These are phyloP conservation scores for Ceramica pisi DNA, from an alignment of 2,888 invertebrate species.

Conservation along the genomic window DNA sequence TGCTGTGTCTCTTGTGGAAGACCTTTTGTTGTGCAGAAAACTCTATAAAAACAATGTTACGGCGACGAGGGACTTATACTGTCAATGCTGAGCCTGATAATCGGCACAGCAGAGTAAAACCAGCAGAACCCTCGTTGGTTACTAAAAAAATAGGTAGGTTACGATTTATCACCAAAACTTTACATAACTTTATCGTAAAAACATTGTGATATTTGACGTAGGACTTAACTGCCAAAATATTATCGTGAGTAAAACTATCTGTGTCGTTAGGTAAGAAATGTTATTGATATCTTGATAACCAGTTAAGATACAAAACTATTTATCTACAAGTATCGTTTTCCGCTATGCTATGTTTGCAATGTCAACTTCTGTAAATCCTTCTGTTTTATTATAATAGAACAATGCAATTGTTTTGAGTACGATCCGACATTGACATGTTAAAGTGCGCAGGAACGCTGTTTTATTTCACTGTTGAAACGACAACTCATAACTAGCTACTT, in stretches of 20 bases:
- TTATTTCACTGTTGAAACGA: slow-evolving; percentile 43
- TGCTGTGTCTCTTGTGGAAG: slow-evolving; percentile 60
- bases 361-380: slow-evolving; percentile 40
- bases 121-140: slow-evolving; percentile 71
- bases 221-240: slow-evolving; percentile 43
- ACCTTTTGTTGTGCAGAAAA: slow-evolving; percentile 62
- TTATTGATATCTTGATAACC: slow-evolving; percentile 57
- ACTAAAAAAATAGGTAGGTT: slow-evolving; percentile 80
- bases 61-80: slow-evolving; percentile 86
- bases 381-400: slow-evolving; percentile 50
- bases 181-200: slow-evolving; percentile 30
- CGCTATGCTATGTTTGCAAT: slow-evolving; percentile 31
- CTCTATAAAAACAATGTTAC: slow-evolving; percentile 79
- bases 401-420: slow-evolving; percentile 57
- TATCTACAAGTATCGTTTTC: slow-evolving; percentile 44
- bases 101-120: slow-evolving; percentile 74
- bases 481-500: slow-evolving; percentile 34
- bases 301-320: slow-evolving; percentile 20
- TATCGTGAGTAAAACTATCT: slow-evolving; percentile 42
- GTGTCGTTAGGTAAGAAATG: slow-evolving; percentile 50
- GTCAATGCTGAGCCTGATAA: slow-evolving; percentile 83
- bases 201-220: slow-evolving; percentile 37
- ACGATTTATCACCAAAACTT: slow-evolving; percentile 35
- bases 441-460: slow-evolving; percentile 45
- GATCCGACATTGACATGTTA: slow-evolving; percentile 37